These are phyloP conservation scores for Lerista edwardsae DNA, from an alignment of 2,797 vertebrate species.

Conservation along the genomic window DNA sequence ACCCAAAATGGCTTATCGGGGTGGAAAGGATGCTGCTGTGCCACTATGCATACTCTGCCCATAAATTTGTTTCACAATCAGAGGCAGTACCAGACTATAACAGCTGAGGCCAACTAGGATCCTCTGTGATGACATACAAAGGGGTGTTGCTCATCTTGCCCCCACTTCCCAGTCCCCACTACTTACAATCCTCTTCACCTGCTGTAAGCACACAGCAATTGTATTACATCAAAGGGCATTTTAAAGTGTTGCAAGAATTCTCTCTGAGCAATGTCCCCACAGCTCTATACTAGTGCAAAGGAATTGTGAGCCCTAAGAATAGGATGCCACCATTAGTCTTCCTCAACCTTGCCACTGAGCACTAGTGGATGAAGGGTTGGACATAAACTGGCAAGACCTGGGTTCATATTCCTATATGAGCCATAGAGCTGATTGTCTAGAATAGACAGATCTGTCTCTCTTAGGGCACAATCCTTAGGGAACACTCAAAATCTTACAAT, in stretches of 20 bases:
- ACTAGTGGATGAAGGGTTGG: neutral
- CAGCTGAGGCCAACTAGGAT: neutral
- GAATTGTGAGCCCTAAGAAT: neutral
- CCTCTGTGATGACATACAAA: neutral
- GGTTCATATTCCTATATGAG: neutral
- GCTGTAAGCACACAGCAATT: neutral
- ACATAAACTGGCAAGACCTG: neutral
- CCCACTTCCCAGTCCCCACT: neutral
- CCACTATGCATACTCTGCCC: neutral
- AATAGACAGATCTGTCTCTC: neutral
- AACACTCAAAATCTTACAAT: too few species aligned
- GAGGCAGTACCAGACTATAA: neutral
- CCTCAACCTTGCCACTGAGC: neutral
- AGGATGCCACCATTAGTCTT: neutral
- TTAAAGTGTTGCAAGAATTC: neutral
- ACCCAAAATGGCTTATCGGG: neutral
- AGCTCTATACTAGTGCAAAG: neutral
- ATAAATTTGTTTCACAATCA: neutral
- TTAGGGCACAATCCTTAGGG: too few species aligned
- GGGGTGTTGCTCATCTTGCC: too few species aligned
- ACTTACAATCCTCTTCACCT: neutral
- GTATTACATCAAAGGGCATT: too few species aligned
- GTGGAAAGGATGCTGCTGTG: neutral
- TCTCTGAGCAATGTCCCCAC: neutral
- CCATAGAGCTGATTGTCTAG: neutral